Conservation (phyloP, 64 coral and sea anemone genomes). For the Montipora cactus region DNA sequence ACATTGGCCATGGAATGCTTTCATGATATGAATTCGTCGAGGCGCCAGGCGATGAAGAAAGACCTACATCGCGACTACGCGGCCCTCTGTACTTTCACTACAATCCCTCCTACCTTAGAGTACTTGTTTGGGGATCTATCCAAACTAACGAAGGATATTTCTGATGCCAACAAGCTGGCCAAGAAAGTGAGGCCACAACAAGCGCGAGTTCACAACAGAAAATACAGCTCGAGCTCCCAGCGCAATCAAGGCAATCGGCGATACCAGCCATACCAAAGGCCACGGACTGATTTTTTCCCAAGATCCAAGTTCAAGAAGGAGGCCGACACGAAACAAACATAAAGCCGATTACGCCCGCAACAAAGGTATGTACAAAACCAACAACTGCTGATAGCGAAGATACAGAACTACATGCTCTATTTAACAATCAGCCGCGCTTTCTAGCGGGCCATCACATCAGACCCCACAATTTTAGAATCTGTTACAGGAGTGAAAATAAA, state of each 20-base stretch:
- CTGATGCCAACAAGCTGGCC: background rate
- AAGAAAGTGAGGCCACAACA: conserved; percentile 32
- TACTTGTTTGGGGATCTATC: conserved; percentile 57
- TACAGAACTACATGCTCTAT: conserved; percentile 2
- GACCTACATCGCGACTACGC: conserved; percentile 42
- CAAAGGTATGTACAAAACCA: conserved; percentile 6
- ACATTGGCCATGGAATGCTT: conserved; percentile 41
- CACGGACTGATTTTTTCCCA: conserved; percentile 15
- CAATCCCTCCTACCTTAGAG: background rate
- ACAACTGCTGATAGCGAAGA: background rate
- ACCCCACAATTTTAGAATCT: too few species aligned
- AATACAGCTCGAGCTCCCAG: background rate
- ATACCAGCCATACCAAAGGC: conserved; percentile 11
- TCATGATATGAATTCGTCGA: background rate
- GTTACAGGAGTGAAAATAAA: conserved; percentile 21
- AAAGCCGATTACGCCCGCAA: background rate
- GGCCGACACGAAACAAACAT: background rate
- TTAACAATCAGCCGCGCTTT: background rate
- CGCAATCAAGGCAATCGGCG: conserved; percentile 5
- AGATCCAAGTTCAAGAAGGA: conserved; percentile 17
- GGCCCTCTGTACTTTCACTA: conserved; percentile 31
- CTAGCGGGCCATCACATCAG: too few species aligned
- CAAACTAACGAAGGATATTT: conserved; percentile 52
- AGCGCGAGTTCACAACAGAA: background rate
- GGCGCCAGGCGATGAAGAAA: conserved; percentile 43